Conservation (phyloP, 2,888 invertebrate species). For the Uloborus plumipes region DNA sequence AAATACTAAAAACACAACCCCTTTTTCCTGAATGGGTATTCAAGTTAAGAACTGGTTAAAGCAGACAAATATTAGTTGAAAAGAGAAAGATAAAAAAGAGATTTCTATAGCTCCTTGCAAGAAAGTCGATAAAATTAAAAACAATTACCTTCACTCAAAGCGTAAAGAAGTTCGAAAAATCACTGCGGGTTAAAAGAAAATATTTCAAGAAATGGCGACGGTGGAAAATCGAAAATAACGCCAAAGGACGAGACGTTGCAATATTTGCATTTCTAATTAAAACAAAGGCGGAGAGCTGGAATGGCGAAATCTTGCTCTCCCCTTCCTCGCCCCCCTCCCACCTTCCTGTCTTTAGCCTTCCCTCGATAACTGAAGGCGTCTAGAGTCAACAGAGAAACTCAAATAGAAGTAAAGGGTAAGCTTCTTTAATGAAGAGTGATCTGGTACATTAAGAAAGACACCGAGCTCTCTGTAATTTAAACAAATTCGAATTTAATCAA, state of each 20-base stretch:
- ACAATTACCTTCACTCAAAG: conserved; percentile 33
- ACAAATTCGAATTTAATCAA: conserved; percentile 62
- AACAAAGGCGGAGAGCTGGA: conserved; percentile 17
- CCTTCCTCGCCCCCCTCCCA: not conserved
- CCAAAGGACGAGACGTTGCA: conserved; percentile 25
- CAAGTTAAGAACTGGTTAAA: not conserved
- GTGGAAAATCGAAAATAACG: conserved; percentile 29
- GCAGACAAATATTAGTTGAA: conserved; percentile 36
- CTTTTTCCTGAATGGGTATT: not conserved
- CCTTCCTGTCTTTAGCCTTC: conserved; percentile 5
- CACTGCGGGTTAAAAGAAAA: not conserved
- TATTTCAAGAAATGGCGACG: conserved; percentile 1
- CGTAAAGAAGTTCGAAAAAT: conserved; percentile 20
- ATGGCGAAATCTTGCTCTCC: conserved; percentile 5
- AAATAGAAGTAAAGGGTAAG: conserved; percentile 52
- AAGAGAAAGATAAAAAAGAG: not conserved
- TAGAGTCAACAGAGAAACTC: conserved; percentile 58
- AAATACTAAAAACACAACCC: too few relatives aligned
- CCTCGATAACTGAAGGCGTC: conserved; percentile 22
- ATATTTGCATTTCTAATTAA: conserved; percentile 60
- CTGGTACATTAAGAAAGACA: conserved; percentile 56
- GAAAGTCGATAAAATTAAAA: conserved; percentile 41
- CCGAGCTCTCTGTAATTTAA: conserved; percentile 48
- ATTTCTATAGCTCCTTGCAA: conserved; percentile 2
- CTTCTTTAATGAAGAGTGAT: conserved; percentile 60